Base-by-base conservation (phyloP, 2,113 vertebrate genomes). In the Eupsittula cactorum region DNA sequence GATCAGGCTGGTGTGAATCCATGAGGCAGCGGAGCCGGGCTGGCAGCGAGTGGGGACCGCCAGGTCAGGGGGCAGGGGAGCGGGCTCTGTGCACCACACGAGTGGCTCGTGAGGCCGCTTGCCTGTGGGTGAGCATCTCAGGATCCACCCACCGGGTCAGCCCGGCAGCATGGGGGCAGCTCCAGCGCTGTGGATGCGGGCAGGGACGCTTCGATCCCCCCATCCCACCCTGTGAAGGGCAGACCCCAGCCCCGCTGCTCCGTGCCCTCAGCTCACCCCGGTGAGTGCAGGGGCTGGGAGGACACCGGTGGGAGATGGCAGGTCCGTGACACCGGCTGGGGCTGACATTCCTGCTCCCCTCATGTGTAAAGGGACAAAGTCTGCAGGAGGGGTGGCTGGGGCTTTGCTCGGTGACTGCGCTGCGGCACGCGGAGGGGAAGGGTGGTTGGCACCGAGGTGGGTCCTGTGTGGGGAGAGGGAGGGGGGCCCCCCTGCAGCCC, bases 351-450 rank as follows among this genome's bases (percentile, higher is more conserved):
- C 93, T 93, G 81, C 83, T 95, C 91, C 88, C 64, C 52, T 95
- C 95, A 93, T 94, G 96, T 84, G 88, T 76, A 84, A 96, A 95
- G 86, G 96, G 88, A 64, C 96, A 96, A 96, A 96, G 96, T 97
- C 95, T 95, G 82, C 64, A 1, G 88, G 13, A 4, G 0, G 60
- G 90, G 44, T 82, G 91, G 57, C 53, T 4, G 12, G 16, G 79
- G 71, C 63, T 95, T 29, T 85, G 85, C 50, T 80, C 15, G 0
- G 59, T 18, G 23, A 68, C 71, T 47, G 57, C 16, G 44, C 90
- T 8, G 71, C 3, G 8, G 71, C 50, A 62, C 2, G 13, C 14
- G 1, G 55, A 83, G 55, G 49, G 37, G 42, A 86, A 86, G 39
- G 70, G 74, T 49, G 33, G n/a, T 33, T 83, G 81, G 73, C 60